Evolutionary conservation across 2,888 invertebrate species (phyloP).

Genomic region (Acronicta aceris): DNA sequence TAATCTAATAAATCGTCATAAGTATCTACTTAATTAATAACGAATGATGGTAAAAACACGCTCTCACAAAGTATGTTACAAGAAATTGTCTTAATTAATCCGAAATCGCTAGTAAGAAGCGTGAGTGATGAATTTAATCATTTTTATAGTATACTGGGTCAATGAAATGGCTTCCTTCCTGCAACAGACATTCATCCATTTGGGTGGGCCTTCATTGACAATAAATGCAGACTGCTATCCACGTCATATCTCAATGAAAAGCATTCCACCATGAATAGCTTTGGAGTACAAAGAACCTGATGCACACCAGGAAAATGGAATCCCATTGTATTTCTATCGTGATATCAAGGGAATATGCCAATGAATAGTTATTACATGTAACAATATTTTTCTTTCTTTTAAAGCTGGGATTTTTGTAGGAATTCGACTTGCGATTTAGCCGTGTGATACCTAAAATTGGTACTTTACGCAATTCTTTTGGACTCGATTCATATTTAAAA

Average conservation of each 20-base stretch:
- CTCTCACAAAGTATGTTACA: no score
- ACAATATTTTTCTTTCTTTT: not conserved
- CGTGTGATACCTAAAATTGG: no score
- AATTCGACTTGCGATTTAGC: no score
- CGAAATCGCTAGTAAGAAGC: no score
- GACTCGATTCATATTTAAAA: no score
- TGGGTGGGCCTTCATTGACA: conserved; percentile 4
- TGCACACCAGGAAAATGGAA: conserved; percentile 6
- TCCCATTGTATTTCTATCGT: conserved; percentile 14
- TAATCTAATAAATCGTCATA: no score
- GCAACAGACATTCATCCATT: not conserved
- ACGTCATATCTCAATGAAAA: conserved; percentile 18
- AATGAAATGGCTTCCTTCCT: not conserved
- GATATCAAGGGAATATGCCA: not conserved
- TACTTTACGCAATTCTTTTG: no score
- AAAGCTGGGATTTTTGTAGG: no score
- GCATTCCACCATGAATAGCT: conserved; percentile 28
- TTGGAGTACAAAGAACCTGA: conserved; percentile 16
- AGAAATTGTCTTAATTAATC: no score
- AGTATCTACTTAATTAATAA: no score
- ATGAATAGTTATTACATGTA: not conserved
- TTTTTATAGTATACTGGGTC: not conserved
- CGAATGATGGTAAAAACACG: no score
- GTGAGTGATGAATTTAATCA: no score
- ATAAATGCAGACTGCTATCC: conserved; percentile 6